Evolutionary conservation across 2,113 vertebrate species (phyloP).

Genomic region (Callaeas wilsoni): DNA sequence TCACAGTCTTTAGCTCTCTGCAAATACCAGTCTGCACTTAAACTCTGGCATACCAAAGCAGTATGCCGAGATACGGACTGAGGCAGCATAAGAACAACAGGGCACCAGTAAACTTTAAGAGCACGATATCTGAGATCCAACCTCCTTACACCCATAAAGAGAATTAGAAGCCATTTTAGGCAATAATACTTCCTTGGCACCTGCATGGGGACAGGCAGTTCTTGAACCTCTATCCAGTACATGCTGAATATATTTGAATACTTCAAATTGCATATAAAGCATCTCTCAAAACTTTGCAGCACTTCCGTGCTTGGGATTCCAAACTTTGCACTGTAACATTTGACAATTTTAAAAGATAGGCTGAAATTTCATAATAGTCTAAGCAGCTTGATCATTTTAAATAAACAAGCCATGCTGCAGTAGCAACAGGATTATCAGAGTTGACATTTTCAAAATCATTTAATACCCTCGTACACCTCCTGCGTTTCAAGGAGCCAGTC

Average conservation of each 20-base stretch:
- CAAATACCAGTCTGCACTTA: not conserved
- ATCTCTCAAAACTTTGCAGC: not conserved
- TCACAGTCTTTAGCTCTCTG: not conserved
- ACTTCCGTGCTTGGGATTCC: not conserved
- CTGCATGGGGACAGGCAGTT: not conserved
- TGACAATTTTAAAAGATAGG: not conserved
- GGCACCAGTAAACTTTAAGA: not conserved
- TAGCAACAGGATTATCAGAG: not conserved
- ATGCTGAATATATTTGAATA: not conserved
- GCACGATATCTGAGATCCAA: rapidly evolving
- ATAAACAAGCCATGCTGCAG: not conserved
- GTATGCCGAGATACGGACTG: not conserved
- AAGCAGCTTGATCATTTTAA: not conserved
- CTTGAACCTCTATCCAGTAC: not conserved
- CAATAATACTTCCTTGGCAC: not conserved
- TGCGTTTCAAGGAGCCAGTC: not conserved
- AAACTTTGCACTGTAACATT: not conserved
- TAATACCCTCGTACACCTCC: too few relatives aligned
- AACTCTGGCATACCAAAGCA: not conserved
- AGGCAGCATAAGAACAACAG: rapidly evolving
- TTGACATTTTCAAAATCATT: not conserved
- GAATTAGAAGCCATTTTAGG: not conserved
- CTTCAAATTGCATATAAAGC: not conserved
- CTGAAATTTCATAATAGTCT: not conserved
- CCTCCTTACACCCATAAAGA: not conserved